These are phyloP conservation scores for Chymomyza amoena DNA, from an alignment of 2,888 invertebrate genomes.

Conservation along the genomic window DNA sequence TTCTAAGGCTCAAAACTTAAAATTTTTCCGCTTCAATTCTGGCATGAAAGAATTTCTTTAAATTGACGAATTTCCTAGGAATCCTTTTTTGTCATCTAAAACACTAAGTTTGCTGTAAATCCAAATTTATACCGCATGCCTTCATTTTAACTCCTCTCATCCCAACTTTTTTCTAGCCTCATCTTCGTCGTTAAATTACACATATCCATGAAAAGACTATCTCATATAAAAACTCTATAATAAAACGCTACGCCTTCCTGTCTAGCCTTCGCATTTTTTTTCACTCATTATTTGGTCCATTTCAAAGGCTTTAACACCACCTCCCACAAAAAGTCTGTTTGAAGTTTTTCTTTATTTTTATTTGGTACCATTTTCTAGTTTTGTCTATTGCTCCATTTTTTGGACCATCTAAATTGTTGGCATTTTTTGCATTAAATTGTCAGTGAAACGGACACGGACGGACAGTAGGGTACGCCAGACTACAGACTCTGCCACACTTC, in stretches of 20 bases:
- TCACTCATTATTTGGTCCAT: not conserved
- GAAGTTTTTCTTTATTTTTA: not conserved
- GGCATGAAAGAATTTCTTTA: too few relatives aligned
- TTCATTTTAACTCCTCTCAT: too few relatives aligned
- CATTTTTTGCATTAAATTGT: slow-evolving; percentile 70
- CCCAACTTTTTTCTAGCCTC: not conserved
- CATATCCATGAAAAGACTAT: slow-evolving; percentile 23
- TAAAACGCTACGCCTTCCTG: too few relatives aligned
- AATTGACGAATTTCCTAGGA: too few relatives aligned
- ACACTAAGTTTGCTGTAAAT: too few relatives aligned
- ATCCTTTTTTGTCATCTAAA: too few relatives aligned
- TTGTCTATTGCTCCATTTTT: slow-evolving; percentile 30
- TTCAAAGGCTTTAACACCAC: not conserved
- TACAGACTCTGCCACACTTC: not conserved
- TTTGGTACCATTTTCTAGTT: slow-evolving; percentile 10
- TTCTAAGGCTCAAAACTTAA: too few relatives aligned
- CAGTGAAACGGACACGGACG: slow-evolving; percentile 70
- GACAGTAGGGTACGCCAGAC: slow-evolving; percentile 26
- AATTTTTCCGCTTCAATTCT: too few relatives aligned
- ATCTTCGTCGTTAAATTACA: too few relatives aligned
- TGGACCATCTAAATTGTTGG: slow-evolving; percentile 58
- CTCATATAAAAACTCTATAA: too few relatives aligned
- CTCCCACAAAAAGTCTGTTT: not conserved
- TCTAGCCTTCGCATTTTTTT: too few relatives aligned
- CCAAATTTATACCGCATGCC: too few relatives aligned